phyloP scores from a whole-genome alignment of 2,113 vertebrate genomes.

The Podocnemis expansa region DNA sequence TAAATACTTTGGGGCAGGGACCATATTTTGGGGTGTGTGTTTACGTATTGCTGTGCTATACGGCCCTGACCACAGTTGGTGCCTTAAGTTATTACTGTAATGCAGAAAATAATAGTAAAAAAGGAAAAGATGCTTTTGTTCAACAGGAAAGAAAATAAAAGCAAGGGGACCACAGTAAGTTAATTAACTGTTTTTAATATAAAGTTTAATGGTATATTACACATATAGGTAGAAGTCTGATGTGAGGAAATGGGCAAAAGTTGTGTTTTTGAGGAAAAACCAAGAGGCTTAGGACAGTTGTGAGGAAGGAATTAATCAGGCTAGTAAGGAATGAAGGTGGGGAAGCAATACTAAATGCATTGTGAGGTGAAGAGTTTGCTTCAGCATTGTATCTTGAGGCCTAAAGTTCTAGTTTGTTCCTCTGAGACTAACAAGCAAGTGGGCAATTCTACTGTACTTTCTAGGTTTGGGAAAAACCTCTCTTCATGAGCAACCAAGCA shows the following conservation, averaged over 20 bases:
- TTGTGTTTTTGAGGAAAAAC: background rate
- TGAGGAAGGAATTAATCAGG: background rate
- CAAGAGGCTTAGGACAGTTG: background rate
- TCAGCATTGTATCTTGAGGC: background rate
- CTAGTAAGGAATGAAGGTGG: background rate
- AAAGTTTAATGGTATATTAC: background rate
- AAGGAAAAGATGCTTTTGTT: rapidly evolving
- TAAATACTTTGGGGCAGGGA: background rate
- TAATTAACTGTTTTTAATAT: background rate
- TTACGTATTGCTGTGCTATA: background rate
- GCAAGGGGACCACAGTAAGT: background rate
- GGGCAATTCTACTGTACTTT: background rate
- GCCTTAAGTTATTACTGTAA: background rate
- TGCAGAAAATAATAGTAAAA: background rate
- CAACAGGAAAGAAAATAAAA: background rate
- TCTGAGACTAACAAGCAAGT: background rate
- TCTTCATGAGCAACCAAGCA: background rate
- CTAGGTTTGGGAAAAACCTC: background rate
- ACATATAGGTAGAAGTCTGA: background rate
- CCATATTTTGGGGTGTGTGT: background rate
- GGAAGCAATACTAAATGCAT: background rate
- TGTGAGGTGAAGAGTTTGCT: background rate
- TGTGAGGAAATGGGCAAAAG: background rate
- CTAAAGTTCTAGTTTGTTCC: background rate
- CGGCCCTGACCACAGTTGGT: background rate